Evolutionary conservation across 2,797 vertebrate genomes (phyloP).

Genomic region (Centroberyx gerrardi): DNA sequence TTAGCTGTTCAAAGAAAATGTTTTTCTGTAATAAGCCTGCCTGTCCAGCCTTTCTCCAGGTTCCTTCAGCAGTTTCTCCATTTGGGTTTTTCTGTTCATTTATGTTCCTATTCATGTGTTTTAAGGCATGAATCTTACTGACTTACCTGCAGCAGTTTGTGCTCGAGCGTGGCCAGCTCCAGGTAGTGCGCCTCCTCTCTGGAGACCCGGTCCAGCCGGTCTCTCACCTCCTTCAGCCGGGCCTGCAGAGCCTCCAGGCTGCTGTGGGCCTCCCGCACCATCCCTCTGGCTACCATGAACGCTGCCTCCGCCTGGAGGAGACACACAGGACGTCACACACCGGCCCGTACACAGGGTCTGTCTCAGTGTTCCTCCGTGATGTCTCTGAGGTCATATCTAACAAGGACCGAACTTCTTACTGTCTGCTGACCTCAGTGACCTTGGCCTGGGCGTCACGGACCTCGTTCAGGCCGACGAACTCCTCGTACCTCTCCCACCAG

Average conservation of each 20-base stretch:
- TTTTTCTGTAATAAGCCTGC: no score
- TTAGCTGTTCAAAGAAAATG: no score
- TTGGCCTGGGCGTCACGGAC: conserved; percentile 93
- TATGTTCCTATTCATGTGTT: no score
- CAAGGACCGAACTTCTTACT: neutral
- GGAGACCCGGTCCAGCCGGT: conserved; percentile 95
- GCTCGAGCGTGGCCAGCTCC: conserved; percentile 95
- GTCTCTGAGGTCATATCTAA: neutral
- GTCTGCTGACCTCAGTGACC: conserved; percentile 91
- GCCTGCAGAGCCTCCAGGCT: conserved; percentile 90
- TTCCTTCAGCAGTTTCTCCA: no score
- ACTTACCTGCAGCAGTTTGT: conserved; percentile 94
- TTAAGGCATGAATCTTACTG: no score
- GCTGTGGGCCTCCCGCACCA: conserved; percentile 91
- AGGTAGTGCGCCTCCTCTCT: conserved; percentile 95
- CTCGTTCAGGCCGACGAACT: conserved; percentile 96
- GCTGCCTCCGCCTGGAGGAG: conserved; percentile 90
- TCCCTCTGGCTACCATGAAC: conserved; percentile 97
- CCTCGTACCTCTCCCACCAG: conserved; percentile 96
- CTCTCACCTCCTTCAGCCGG: conserved; percentile 93
- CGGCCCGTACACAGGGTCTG: neutral
- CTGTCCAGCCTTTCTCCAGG: no score
- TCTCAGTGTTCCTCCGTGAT: neutral
- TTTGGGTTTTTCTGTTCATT: no score
- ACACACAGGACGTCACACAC: conserved; percentile 14